Evolutionary conservation across 53 echinoderm and acorn worm genomes (phyloP), one percentile per base, ranked within the genome.

Genomic region (Patiria pectinifera): DNA sequence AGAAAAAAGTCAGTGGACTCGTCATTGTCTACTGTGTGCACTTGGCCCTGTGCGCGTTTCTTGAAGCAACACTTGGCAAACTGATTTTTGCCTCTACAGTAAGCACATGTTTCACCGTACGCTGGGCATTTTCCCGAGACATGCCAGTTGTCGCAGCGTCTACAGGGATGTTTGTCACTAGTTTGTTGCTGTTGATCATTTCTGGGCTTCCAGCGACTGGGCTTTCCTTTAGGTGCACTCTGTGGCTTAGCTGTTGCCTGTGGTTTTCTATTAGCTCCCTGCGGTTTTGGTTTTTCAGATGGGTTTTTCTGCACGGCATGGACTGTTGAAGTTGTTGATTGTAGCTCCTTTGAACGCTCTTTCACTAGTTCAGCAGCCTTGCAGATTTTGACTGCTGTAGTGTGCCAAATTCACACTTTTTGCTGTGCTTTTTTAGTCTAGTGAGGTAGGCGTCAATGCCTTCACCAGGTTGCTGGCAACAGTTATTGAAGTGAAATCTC

Each of bases 361-460:
- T n/a, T n/a, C n/a, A n/a, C n/a, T n/a, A n/a, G n/a, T n/a, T n/a
- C n/a, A n/a, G n/a, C n/a, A n/a, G n/a, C n/a, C n/a, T n/a, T n/a
- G n/a, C n/a, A n/a, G 44, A 87, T 76, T n/a, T 91, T 62, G 15
- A 92, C 69, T 66, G 92, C 45, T 87, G 23, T 14, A 92, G 82
- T 22, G 79, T 35, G 60, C 89, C 89, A n/a, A n/a, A n/a, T n/a
- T n/a, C n/a, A n/a, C n/a, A n/a, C n/a, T n/a, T n/a, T n/a, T n/a
- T n/a, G n/a, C 92, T 91, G 45, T 86, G 78, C 43, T 91, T 94
- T 81, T 91, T 93, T 3, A 96, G 83, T 49, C 93, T 93, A 61
- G 96, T 96, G 14, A 95, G 82, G 82, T 92, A 96, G 9, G 69
- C 48, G 71, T 80, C 71, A n/a, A n/a, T n/a, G n/a, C n/a, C n/a